Evolutionary conservation across 30 jellyfish, hydroid and myxozoan species (phyloP), one percentile per base, ranked within the genome.

Genomic region (Turritopsis rubra): DNA sequence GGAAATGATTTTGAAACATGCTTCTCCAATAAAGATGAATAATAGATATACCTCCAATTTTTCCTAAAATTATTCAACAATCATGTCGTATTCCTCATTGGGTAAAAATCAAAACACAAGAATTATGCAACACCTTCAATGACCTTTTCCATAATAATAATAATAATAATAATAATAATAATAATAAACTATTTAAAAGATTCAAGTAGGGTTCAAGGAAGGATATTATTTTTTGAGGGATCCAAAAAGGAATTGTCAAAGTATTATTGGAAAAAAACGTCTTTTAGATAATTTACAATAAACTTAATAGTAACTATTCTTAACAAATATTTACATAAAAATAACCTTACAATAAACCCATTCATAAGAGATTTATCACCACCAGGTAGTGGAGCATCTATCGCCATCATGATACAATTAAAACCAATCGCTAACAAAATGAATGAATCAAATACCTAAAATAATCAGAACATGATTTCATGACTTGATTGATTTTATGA

Each of bases 391-490:
- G 88, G 88, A 82, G 88, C 86, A 31, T 71, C 66, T 28, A 82
- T 82, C 18, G 88, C 88, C 88, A 82, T 82, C 88, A 82, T 82
- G 30, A 82, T 71, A 52, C 88, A 82, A 27, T 82, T 82, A 4
- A 28, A 66, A 25, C 53, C 88, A 29, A 82, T 82, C 19, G 86
- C 88, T 16, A 82, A 28, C 73, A 82, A 65, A 21, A 82, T 82
- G 66, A 82, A 82, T 52, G 85, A 24, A 26, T 82, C 88, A 71
- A 82, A 82, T 53, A 28, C 54, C 77, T 68, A 22, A 68, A n/a
- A n/a, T n/a, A 22, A 68, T 9, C 9, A 27, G 16, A 9, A 68
- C 16, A 19, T 1, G 19, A 68, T 68, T n/a, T 68, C 16, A n/a
- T 8, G 0, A n/a, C 30, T 18, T 60, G 0, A 0, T 18, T 23